These are phyloP conservation scores for Agrotis puta DNA, from an alignment of 2,888 invertebrate genomes.

Conservation along the genomic window DNA sequence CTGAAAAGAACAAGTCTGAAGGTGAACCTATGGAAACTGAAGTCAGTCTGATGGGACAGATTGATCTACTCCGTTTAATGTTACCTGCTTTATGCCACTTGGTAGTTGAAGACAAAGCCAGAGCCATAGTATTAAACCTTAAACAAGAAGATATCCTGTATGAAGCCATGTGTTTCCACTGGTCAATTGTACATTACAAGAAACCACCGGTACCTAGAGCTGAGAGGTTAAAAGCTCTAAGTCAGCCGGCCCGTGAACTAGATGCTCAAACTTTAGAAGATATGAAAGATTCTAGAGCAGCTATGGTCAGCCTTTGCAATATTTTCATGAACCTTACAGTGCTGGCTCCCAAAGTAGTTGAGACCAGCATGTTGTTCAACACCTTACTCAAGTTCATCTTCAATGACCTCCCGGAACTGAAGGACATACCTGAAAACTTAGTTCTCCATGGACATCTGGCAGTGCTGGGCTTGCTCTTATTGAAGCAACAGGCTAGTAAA, in stretches of 20 bases:
- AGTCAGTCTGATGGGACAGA: slow-evolving; percentile 88
- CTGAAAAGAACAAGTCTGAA: slow-evolving; percentile 92
- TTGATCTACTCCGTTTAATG: slow-evolving; percentile 95
- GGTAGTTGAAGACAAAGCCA: slow-evolving; percentile 96
- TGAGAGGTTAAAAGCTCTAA: slow-evolving; percentile 94
- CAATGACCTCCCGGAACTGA: slow-evolving; percentile 95
- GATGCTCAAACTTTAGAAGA: slow-evolving; percentile 94
- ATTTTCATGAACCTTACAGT: slow-evolving; percentile 98
- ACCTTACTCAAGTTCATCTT: slow-evolving; percentile 96
- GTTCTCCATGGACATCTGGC: slow-evolving; percentile 96
- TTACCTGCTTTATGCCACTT: slow-evolving; percentile 97
- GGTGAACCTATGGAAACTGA: slow-evolving; percentile 89
- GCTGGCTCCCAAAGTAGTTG: slow-evolving; percentile 95
- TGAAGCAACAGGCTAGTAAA: slow-evolving; percentile 95
- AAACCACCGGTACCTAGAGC: slow-evolving; percentile 95
- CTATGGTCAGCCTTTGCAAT: slow-evolving; percentile 97
- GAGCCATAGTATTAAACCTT: slow-evolving; percentile 94
- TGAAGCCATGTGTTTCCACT: slow-evolving; percentile 95
- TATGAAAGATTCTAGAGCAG: slow-evolving; percentile 96
- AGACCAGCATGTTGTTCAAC: slow-evolving; percentile 94
- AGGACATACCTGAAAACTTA: slow-evolving; percentile 95
- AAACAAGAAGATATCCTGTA: slow-evolving; percentile 95
- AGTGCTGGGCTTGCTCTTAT: slow-evolving; percentile 94
- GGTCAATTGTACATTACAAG: slow-evolving; percentile 96
- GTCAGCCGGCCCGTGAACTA: slow-evolving; percentile 94